A percentile compares a stretch with the other conserved stretches of the same genome.
These are phyloP conservation scores for Anguilla japonica DNA, from an alignment of 2,113 vertebrate genomes.

Conservation along the genomic window DNA sequence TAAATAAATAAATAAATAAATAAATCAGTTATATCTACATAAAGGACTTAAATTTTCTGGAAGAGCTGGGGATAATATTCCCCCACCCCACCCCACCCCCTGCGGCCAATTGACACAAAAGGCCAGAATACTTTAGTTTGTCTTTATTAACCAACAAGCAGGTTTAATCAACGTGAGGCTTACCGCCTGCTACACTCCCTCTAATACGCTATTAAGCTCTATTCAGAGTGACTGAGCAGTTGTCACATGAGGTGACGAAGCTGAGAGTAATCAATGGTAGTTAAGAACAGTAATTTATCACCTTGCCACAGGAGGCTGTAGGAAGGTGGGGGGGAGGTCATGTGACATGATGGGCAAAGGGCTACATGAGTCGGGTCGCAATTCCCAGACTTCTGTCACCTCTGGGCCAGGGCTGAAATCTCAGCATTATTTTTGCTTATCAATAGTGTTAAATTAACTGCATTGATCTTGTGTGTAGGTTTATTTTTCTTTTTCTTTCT, in stretches of 20 bases:
- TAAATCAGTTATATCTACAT: neutral
- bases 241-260: constrained; percentile 86
- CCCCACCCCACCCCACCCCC: constrained; percentile 24
- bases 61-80: constrained; percentile 29
- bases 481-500: constrained; percentile 21
- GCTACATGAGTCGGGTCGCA: constrained; percentile 64
- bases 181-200: constrained; percentile 71
- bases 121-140: constrained; percentile 70
- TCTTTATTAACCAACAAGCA: constrained; percentile 79
- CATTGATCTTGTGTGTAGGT: constrained; percentile 63
- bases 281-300: constrained; percentile 98
- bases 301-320: constrained; percentile 83
- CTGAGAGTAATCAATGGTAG: constrained; percentile 95
- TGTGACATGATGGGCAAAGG: constrained; percentile 54
- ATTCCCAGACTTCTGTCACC: constrained; percentile 59
- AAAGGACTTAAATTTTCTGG: neutral
- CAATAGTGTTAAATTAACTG: constrained; percentile 71
- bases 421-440: constrained; percentile 70
- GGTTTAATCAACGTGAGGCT: constrained; percentile 71
- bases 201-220: constrained; percentile 88
- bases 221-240: constrained; percentile 90
- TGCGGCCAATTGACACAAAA: constrained; percentile 55
- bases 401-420: constrained; percentile 65
- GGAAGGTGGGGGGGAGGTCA: constrained; percentile 59
- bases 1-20: neutral